Base-by-base conservation (phyloP, 2,113 vertebrate species). In the Podarcis muralis region DNA sequence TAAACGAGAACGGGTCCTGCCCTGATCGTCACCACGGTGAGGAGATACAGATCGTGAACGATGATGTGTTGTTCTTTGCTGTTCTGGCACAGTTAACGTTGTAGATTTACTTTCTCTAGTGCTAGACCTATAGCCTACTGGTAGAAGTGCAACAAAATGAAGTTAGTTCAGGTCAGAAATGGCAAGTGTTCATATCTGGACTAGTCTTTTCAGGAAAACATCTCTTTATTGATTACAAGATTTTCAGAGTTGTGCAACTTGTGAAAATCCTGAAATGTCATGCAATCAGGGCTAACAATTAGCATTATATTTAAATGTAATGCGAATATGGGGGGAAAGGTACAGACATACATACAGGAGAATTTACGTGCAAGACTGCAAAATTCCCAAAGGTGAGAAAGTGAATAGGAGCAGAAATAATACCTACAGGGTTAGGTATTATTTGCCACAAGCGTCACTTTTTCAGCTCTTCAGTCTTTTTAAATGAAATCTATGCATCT, bases 41-140 rank as follows among this genome's bases (percentile, higher is more conserved):
- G 99, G 99, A 92, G 99, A 99, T 84, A 99, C 98, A 0, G 99
- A 99, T 81, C 99, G 98, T 3, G 99, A 99, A 85, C 99, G 98
- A 96, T 99, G 98, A 96, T 99, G 98, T 2, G 97, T 91, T 80
- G 97, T 35, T 91, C 98, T 97, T 96, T 98, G 98, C 95, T 99
- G 98, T 87, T 99, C 98, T 35, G 99, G 98, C 92, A 99, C 99
- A 77, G 98, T 98, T 96, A 99, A 89, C 2, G 98, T 99, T 72
- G 98, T 98, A 89, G 97, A 96, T 93, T 98, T 97, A 95, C 96
- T 95, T 97, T 97, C 98, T 97, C 95, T 99, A 98, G 95, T 93
- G 89, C 97, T 97, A 96, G 98, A 97, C 95, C 97, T 99, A 96
- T 98, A 98, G 94, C 98, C 98, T 91, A 98, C 97, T 97, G 97